phyloP scores from a whole-genome alignment of 2,797 vertebrate species.

The Apodemus agrarius region DNA sequence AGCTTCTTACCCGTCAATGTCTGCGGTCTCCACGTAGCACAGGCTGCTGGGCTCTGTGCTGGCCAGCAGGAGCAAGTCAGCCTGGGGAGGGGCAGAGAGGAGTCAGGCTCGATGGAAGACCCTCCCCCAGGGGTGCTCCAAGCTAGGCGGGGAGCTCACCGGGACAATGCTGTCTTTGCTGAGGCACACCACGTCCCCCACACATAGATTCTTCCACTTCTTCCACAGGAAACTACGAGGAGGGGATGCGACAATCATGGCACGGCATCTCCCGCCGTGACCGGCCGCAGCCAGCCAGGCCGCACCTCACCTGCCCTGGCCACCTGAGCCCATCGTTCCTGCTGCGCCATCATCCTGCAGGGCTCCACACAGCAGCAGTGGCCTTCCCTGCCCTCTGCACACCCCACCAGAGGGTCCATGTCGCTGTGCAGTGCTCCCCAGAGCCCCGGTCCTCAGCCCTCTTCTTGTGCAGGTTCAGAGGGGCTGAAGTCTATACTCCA shows the following conservation, averaged over 20 bases:
- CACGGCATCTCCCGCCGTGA: not conserved
- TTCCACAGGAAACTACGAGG: constrained; percentile 88
- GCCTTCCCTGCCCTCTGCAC: not conserved
- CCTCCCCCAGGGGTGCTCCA: not conserved
- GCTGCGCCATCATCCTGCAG: no score
- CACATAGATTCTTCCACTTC: constrained; percentile 91
- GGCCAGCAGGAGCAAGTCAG: constrained; percentile 93
- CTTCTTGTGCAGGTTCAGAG: no score
- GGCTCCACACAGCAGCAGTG: not conserved
- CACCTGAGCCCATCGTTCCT: not conserved
- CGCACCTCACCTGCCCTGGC: not conserved
- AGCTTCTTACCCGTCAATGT: constrained; percentile 93
- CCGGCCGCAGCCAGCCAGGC: not conserved
- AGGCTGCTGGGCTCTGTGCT: constrained; percentile 96
- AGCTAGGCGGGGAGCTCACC: not conserved
- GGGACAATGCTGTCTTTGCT: constrained; percentile 87
- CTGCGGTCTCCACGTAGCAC: constrained; percentile 95
- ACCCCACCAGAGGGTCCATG: no score
- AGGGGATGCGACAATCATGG: not conserved
- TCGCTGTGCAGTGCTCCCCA: not conserved
- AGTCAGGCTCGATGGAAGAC: not conserved
- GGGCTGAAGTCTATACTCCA: not conserved
- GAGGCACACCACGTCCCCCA: constrained; percentile 93
- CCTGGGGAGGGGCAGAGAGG: constrained; percentile 86
- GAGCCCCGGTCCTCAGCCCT: no score